Conservation (phyloP, 2,797 vertebrate species). For the Calcarius lapponicus region DNA sequence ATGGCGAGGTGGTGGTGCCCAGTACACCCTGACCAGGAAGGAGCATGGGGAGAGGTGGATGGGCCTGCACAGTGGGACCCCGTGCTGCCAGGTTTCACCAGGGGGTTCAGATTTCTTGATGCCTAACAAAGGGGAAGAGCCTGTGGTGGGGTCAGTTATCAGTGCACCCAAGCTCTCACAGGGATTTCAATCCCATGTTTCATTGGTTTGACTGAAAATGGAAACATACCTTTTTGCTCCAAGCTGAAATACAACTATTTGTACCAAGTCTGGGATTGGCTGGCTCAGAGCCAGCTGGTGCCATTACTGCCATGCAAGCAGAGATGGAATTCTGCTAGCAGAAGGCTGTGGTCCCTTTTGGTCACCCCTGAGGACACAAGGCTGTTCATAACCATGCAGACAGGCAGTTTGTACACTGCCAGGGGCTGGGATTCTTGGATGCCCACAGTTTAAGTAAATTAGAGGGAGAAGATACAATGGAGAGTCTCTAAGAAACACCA, state of each 20-base stretch:
- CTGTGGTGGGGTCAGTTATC: accelerated
- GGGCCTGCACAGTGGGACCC: too few relatives aligned
- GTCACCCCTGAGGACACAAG: background rate
- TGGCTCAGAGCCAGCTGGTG: background rate
- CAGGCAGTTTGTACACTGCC: accelerated
- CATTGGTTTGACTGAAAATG: background rate
- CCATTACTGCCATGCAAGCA: accelerated
- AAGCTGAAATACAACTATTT: background rate
- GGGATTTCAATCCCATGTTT: background rate
- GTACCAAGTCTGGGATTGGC: background rate
- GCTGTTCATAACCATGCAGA: background rate
- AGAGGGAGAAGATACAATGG: background rate
- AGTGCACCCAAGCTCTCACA: background rate
- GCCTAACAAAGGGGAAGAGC: background rate
- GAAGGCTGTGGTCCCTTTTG: background rate
- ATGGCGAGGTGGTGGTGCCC: background rate
- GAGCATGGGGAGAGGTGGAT: background rate
- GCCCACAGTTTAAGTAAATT: background rate
- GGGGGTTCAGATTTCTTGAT: background rate
- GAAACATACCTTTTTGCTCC: background rate
- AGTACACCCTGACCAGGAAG: accelerated
- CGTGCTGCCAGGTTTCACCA: background rate
- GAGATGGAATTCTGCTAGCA: background rate
- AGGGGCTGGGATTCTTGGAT: background rate
- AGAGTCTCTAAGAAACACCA: background rate